Conservation (phyloP, 2,113 vertebrate genomes). For the Catharus bicknelli region DNA sequence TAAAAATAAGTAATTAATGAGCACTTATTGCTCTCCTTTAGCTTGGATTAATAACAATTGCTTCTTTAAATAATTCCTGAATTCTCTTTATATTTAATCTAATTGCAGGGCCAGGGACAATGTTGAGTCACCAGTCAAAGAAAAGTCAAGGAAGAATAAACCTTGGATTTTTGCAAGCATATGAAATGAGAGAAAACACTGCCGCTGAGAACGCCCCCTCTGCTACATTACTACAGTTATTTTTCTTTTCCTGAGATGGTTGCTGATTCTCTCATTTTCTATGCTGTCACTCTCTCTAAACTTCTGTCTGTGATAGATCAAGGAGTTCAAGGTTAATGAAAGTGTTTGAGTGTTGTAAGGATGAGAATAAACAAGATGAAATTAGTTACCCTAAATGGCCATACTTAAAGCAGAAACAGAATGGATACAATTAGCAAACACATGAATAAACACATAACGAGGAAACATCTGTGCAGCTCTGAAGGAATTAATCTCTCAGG, state of each 20-base stretch:
- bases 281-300: not conserved
- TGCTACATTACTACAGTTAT: not conserved
- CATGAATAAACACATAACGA: not conserved
- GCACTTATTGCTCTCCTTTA: not conserved
- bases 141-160: not conserved
- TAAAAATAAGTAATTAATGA: not conserved
- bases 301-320: not conserved
- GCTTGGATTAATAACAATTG: not conserved
- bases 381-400: not conserved
- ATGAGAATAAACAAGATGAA: not conserved
- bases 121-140: not conserved
- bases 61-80: not conserved
- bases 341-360: not conserved
- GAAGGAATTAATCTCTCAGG: not conserved
- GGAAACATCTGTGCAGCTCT: not conserved
- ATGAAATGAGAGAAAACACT: not conserved
- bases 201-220: not conserved
- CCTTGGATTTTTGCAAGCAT: not conserved
- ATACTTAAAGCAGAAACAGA: not conserved
- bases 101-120: not conserved
- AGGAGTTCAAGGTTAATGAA: not conserved
- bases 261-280: not conserved
- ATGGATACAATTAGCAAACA: not conserved
- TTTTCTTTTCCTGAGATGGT: not conserved
- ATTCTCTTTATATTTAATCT: not conserved